Conservation (phyloP, 2,888 invertebrate species). For the Chydorus sphaericus region DNA sequence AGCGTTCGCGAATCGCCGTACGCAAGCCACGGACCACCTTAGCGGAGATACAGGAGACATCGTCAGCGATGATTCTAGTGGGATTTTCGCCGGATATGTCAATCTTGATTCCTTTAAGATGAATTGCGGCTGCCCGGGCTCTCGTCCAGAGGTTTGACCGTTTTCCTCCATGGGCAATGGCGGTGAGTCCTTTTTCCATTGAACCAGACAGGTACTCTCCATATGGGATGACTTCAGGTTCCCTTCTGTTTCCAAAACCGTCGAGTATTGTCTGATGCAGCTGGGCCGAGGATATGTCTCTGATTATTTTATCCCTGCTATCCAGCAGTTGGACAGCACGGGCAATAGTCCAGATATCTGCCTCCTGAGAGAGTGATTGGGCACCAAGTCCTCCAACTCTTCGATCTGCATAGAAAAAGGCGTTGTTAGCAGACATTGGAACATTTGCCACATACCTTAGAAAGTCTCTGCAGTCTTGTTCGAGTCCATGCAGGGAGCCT, state of each 20-base stretch:
- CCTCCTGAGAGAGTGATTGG: background rate
- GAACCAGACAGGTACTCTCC: background rate
- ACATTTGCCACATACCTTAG: background rate
- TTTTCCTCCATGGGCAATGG: too few species aligned
- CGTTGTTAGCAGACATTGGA: background rate
- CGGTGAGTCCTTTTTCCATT: background rate
- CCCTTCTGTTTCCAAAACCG: background rate
- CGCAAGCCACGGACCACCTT: background rate
- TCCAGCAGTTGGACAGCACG: background rate
- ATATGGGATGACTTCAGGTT: background rate
- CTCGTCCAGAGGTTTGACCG: background rate
- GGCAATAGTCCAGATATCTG: background rate
- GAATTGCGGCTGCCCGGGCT: background rate
- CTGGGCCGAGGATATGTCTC: background rate
- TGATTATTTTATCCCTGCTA: background rate
- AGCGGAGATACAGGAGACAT: background rate
- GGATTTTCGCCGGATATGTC: background rate
- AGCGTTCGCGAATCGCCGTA: background rate
- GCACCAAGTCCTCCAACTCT: background rate
- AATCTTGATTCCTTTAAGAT: background rate
- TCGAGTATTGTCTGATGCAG: background rate
- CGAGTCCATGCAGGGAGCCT: background rate
- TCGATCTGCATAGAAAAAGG: background rate
- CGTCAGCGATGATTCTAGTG: background rate
- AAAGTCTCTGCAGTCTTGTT: background rate